Evolutionary conservation across 2,797 vertebrate genomes (phyloP).

Genomic region (Chaetophractus vellerosus): DNA sequence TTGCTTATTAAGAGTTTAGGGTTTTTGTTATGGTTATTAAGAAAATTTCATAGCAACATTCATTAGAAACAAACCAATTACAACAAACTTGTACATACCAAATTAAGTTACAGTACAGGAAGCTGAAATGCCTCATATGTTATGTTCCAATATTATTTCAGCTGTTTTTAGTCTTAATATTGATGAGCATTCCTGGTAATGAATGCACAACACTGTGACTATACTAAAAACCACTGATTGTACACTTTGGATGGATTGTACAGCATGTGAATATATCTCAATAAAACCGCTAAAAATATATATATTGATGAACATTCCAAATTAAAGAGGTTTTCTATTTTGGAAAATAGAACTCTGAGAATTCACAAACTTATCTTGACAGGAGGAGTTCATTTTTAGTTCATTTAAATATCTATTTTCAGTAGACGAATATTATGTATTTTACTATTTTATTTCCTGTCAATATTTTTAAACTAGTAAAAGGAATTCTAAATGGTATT

Average conservation of each 20-base stretch:
- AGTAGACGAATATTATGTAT: slow-evolving; percentile 8
- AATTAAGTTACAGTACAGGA: slow-evolving; percentile 67
- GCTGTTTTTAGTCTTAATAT: slow-evolving; percentile 52
- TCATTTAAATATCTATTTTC: slow-evolving; percentile 1
- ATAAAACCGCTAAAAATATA: too few relatives aligned
- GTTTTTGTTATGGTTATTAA: slow-evolving; percentile 7
- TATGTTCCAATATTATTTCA: slow-evolving; percentile 73
- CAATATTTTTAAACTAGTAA: slow-evolving; percentile 26
- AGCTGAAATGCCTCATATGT: slow-evolving; percentile 22
- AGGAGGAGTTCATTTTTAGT: slow-evolving; percentile 33
- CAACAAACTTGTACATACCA: slow-evolving; percentile 52
- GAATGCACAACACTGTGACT: too few relatives aligned
- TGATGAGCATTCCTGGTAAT: not conserved
- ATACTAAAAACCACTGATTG: too few relatives aligned
- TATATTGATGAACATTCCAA: slow-evolving; percentile 14
- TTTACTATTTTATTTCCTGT: slow-evolving; percentile 60
- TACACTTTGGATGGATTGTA: too few relatives aligned
- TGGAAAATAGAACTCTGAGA: slow-evolving; percentile 51
- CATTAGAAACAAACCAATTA: slow-evolving; percentile 70
- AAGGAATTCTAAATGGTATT: slow-evolving; percentile 38
- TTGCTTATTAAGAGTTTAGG: slow-evolving; percentile 25
- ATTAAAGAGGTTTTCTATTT: slow-evolving; percentile 41
- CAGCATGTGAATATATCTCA: too few relatives aligned
- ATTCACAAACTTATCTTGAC: slow-evolving; percentile 1
- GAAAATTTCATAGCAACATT: slow-evolving; percentile 56